These are phyloP conservation scores for Pelodytes ibericus DNA, from an alignment of 2,797 vertebrate species.

Conservation along the genomic window DNA sequence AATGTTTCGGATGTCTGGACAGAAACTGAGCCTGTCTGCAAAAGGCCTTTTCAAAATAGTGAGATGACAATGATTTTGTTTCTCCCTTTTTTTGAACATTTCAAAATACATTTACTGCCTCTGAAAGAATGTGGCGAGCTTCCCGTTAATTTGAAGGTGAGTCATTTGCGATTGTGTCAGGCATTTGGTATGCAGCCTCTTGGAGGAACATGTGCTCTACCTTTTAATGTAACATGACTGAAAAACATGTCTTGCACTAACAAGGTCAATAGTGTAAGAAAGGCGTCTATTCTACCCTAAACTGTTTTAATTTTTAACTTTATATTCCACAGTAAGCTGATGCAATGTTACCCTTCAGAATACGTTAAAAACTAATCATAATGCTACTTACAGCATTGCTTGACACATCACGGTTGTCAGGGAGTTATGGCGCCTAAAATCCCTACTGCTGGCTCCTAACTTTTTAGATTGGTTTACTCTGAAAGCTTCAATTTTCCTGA, in stretches of 20 bases:
- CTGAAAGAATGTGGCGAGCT: not conserved
- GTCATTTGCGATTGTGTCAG: conserved; percentile 13
- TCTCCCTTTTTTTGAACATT: not conserved
- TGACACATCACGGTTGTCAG: no score
- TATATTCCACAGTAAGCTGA: no score
- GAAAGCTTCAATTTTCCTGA: no score
- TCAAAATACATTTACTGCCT: not conserved
- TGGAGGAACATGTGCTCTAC: not conserved
- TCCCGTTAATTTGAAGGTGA: conserved; percentile 17
- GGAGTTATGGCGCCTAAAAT: no score
- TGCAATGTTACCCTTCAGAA: no score
- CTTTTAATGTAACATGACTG: conserved; percentile 12
- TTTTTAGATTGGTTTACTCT: no score
- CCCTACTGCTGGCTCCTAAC: no score
- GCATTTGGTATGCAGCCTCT: conserved; percentile 10
- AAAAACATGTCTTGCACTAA: not conserved
- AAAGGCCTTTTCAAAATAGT: no score
- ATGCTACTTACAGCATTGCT: no score
- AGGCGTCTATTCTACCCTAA: not conserved
- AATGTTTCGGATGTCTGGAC: no score
- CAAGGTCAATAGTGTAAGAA: not conserved
- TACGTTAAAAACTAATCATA: no score
- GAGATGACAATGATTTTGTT: not conserved
- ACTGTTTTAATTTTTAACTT: not conserved
- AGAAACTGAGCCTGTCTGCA: no score